phyloP scores from a whole-genome alignment of 2,113 vertebrate genomes.

The Chroicocephalus ridibundus region DNA sequence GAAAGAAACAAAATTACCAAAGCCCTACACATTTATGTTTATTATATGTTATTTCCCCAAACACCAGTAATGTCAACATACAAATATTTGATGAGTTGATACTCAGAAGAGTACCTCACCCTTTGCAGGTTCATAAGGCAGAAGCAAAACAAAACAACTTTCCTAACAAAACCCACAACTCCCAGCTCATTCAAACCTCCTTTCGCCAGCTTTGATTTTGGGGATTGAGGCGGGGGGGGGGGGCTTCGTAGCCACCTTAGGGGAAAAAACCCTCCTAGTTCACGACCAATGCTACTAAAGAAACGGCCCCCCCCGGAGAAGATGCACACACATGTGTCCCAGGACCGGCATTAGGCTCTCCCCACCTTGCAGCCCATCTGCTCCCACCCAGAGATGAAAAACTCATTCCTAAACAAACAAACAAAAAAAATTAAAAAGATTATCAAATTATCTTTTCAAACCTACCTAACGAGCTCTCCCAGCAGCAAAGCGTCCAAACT shows the following conservation, averaged over 20 bases:
- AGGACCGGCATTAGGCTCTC: background rate
- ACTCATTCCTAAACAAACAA: background rate
- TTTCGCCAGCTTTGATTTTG: background rate
- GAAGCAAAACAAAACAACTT: background rate
- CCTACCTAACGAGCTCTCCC: background rate
- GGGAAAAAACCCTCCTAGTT: background rate
- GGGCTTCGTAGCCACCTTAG: no score
- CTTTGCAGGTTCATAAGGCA: background rate
- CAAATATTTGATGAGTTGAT: background rate
- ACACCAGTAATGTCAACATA: background rate
- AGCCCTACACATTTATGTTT: background rate
- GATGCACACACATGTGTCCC: background rate
- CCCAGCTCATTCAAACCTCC: background rate
- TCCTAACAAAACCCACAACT: background rate
- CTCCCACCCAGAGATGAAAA: background rate
- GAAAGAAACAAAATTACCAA: background rate
- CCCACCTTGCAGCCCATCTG: background rate
- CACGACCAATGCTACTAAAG: background rate
- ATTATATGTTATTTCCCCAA: background rate
- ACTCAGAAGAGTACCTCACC: background rate
- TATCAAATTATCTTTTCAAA: background rate
- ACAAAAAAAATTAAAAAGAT: background rate
- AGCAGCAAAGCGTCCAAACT: background rate
- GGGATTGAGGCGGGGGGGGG: accelerated
- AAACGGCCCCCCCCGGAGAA: background rate